phyloP scores from a whole-genome alignment of 2,113 vertebrate species.

The Nipponia nippon region DNA sequence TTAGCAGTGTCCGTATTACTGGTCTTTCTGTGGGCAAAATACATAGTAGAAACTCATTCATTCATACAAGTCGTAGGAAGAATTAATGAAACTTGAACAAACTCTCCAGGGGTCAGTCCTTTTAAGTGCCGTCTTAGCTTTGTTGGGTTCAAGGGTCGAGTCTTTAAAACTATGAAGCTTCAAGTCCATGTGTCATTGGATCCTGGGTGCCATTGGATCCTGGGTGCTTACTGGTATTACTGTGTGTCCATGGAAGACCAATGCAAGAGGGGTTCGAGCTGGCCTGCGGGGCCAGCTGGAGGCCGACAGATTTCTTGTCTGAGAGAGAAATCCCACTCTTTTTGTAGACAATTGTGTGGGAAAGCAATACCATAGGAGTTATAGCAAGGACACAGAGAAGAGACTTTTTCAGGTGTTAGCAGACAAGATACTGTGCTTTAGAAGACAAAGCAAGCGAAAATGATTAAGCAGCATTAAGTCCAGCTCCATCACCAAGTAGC shows the following conservation, averaged over 20 bases:
- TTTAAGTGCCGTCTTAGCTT: background rate
- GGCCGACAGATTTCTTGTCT: background rate
- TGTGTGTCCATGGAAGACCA: background rate
- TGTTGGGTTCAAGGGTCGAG: background rate
- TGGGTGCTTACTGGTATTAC: background rate
- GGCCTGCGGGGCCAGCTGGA: background rate
- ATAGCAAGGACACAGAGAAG: background rate
- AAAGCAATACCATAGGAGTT: background rate
- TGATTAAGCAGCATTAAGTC: background rate
- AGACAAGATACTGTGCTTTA: background rate
- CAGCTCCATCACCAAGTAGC: background rate
- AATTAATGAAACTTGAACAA: background rate
- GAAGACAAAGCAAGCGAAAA: background rate
- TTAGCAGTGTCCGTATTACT: background rate
- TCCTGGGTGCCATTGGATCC: background rate
- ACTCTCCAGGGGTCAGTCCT: background rate
- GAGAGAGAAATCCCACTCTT: background rate
- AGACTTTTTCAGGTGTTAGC: background rate
- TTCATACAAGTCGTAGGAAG: background rate
- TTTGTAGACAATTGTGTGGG: background rate
- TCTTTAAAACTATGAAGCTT: background rate
- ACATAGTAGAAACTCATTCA: background rate
- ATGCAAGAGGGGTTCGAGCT: background rate
- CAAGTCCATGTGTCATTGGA: fast-evolving
- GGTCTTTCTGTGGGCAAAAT: background rate